These are phyloP conservation scores for Cerceris rybyensis DNA, from an alignment of 2,888 invertebrate genomes.

Conservation along the genomic window DNA sequence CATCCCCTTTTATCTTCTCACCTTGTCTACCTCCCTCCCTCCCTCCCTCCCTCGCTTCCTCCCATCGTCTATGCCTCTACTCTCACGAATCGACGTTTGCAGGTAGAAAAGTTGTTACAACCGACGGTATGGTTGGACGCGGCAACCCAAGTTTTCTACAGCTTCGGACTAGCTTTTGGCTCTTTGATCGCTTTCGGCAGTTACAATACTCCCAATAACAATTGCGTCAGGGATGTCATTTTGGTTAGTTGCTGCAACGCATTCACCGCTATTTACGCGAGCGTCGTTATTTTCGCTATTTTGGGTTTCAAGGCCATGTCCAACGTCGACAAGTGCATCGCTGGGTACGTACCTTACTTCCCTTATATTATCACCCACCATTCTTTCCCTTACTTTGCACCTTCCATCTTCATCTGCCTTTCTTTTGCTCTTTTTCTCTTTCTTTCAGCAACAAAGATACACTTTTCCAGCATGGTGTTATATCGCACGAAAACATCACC, in stretches of 20 bases:
- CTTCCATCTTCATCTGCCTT: neutral
- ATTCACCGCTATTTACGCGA: slow-evolving; percentile 96
- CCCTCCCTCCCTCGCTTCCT: no score
- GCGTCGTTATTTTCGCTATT: slow-evolving; percentile 96
- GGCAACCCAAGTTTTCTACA: slow-evolving; percentile 98
- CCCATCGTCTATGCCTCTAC: no score
- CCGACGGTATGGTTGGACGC: slow-evolving; percentile 98
- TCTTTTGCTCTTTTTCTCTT: neutral
- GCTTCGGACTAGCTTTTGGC: slow-evolving; percentile 95
- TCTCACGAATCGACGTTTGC: neutral
- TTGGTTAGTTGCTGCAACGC: slow-evolving; percentile 96
- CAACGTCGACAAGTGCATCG: slow-evolving; percentile 93
- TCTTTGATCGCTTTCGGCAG: slow-evolving; percentile 97
- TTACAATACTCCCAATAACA: slow-evolving; percentile 97
- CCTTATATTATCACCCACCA: neutral
- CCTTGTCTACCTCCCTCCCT: no score
- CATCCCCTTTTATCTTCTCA: no score
- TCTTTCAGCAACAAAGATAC: slow-evolving; percentile 83
- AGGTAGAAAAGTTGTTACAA: slow-evolving; percentile 92
- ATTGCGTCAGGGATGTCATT: slow-evolving; percentile 95
- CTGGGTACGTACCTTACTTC: slow-evolving; percentile 82
- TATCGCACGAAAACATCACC: slow-evolving; percentile 82
- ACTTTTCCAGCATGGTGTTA: slow-evolving; percentile 81
- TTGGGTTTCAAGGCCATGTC: slow-evolving; percentile 97
- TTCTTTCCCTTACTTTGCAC: neutral